Percentiles rank a stretch among this genome's conserved stretches.
These are phyloP conservation scores for Hipparchia sbordonii DNA, from an alignment of 2,888 invertebrate genomes.

Conservation along the genomic window DNA sequence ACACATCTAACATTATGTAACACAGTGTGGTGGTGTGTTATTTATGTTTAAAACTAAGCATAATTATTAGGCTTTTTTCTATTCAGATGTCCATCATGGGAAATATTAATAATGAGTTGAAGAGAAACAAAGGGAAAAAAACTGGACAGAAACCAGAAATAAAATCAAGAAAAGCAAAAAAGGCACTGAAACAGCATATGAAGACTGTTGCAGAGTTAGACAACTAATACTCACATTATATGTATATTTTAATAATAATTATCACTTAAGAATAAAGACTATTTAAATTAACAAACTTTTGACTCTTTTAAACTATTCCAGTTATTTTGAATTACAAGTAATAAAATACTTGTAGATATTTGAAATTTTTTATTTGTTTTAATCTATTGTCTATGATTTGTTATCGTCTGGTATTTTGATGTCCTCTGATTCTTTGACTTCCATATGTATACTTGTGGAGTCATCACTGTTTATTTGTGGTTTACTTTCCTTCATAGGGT, in stretches of 20 bases:
- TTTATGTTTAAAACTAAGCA: not conserved
- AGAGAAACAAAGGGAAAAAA: conserved; percentile 48
- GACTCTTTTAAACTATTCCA: not conserved
- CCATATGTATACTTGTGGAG: conserved; percentile 39
- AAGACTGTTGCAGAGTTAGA: conserved; percentile 70
- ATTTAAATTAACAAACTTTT: not conserved
- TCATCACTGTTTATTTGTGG: conserved; percentile 42
- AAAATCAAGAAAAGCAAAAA: conserved; percentile 77
- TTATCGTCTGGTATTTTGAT: conserved; percentile 17
- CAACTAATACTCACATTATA: conserved; percentile 13
- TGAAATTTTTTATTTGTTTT: too few species aligned
- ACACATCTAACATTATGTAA: too few species aligned
- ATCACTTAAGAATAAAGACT: not conserved
- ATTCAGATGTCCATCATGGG: conserved; percentile 78
- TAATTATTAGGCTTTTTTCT: conserved; percentile 29
- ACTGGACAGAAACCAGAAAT: conserved; percentile 48
- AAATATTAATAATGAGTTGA: conserved; percentile 74
- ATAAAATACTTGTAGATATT: too few species aligned
- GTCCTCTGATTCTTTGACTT: conserved; percentile 31
- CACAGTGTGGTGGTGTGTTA: too few species aligned
- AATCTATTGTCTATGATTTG: not conserved
- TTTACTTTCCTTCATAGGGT: conserved; percentile 42
- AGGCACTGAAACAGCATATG: conserved; percentile 77
- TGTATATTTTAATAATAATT: not conserved
- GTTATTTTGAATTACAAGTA: too few species aligned